Evolutionary conservation across 1,140 invertebrate genomes (phyloP).

Genomic region (Sminthurides bifidus): DNA sequence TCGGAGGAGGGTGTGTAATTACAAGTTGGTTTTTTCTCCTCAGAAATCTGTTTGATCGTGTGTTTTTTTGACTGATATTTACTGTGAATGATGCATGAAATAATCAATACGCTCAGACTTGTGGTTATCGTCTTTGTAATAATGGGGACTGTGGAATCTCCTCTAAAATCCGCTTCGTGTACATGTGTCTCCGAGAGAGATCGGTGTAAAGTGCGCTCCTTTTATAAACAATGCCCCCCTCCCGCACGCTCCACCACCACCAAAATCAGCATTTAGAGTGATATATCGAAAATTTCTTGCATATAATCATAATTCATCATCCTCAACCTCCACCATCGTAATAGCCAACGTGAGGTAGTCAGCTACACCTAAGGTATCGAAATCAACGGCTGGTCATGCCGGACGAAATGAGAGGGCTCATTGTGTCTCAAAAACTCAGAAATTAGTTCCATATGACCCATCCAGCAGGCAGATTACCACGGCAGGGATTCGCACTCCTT

Average conservation of each 20-base stretch:
- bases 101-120: slow-evolving; percentile 24
- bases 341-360: background rate
- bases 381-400: too few species aligned
- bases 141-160: slow-evolving; percentile 24
- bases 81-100: slow-evolving; percentile 19
- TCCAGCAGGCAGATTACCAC: too few species aligned
- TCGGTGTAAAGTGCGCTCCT: background rate
- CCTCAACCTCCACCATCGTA: background rate
- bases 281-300: background rate
- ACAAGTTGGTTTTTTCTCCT: background rate
- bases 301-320: too few species aligned
- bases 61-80: background rate
- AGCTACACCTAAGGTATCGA: too few species aligned
- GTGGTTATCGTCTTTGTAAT: slow-evolving; percentile 28
- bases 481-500: too few species aligned
- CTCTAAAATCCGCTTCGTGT: slow-evolving; percentile 21
- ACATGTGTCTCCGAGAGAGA: background rate
- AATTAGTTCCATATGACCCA: too few species aligned
- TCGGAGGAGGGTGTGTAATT: too few species aligned
- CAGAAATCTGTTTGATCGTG: background rate
- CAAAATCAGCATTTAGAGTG: background rate
- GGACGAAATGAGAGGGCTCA: too few species aligned
- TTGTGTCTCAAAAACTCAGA: too few species aligned
- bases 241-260: background rate
- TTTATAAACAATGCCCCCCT: background rate